These are phyloP conservation scores for Paralichthys olivaceus DNA, from an alignment of 2,113 vertebrate genomes.

Conservation along the genomic window DNA sequence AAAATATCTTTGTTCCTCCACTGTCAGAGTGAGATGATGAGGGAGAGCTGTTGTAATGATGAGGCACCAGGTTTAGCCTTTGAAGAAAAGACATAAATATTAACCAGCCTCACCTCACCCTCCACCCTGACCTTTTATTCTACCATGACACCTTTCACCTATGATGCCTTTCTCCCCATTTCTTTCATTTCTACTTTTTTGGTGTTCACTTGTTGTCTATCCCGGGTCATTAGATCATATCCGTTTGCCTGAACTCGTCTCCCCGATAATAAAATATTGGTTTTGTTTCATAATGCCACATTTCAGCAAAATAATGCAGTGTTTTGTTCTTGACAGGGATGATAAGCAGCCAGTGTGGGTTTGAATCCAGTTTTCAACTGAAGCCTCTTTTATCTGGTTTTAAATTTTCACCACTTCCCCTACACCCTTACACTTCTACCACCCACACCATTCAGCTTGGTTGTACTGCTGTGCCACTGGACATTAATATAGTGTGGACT, in stretches of 20 bases:
- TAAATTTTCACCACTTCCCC: not conserved
- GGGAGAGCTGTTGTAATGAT: conserved; percentile 39
- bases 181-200: conserved; percentile 3
- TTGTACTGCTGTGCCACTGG: conserved; percentile 13
- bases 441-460: conserved; percentile 6
- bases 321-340: not conserved
- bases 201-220: conserved; percentile 19
- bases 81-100: conserved; percentile 61
- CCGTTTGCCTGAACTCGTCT: not conserved
- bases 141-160: conserved; percentile 2
- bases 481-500: not conserved
- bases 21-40: conserved; percentile 33
- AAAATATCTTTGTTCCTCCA: conserved; percentile 55
- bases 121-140: conserved; percentile 29
- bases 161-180: not conserved
- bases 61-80: conserved; percentile 48
- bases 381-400: conserved; percentile 6
- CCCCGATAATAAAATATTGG: not conserved
- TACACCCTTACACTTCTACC: not conserved
- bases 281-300: not conserved
- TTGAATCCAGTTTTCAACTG: not conserved
- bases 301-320: not conserved
- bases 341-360: not conserved
- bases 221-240: conserved; percentile 8
- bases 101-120: conserved; percentile 37